Conservation (phyloP, 2,113 vertebrate genomes). For the Peromyscus maniculatus region DNA sequence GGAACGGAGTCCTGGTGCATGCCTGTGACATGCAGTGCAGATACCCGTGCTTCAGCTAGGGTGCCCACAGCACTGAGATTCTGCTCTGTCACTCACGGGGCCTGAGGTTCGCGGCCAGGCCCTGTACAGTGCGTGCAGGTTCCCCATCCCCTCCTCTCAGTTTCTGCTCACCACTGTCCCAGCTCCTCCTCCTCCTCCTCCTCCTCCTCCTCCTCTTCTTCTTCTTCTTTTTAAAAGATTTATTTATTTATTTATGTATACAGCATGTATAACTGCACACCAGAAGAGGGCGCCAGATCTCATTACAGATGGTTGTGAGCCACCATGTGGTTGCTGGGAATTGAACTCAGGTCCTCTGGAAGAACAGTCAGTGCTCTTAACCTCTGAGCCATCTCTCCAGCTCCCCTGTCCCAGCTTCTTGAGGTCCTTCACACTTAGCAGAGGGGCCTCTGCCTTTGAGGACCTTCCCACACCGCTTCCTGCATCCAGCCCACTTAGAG, state of each 20-base stretch:
- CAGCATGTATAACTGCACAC: no score
- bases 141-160: background rate
- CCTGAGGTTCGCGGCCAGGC: accelerated
- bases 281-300: no score
- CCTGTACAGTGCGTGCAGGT: background rate
- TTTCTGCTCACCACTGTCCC: background rate
- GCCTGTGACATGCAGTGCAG: background rate
- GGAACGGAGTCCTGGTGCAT: background rate
- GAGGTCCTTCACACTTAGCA: background rate
- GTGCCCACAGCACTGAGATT: background rate
- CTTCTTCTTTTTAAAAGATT: no score
- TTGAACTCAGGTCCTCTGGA: no score
- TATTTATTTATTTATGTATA: no score
- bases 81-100: background rate
- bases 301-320: no score
- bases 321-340: no score
- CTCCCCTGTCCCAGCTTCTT: background rate
- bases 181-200: background rate
- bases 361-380: no score
- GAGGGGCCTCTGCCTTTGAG: background rate
- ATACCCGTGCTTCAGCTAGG: background rate
- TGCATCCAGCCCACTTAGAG: background rate
- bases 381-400: no score
- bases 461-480: background rate
- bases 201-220: no score